phyloP scores from a whole-genome alignment of 2,113 vertebrate species.

The Empidonax traillii region DNA sequence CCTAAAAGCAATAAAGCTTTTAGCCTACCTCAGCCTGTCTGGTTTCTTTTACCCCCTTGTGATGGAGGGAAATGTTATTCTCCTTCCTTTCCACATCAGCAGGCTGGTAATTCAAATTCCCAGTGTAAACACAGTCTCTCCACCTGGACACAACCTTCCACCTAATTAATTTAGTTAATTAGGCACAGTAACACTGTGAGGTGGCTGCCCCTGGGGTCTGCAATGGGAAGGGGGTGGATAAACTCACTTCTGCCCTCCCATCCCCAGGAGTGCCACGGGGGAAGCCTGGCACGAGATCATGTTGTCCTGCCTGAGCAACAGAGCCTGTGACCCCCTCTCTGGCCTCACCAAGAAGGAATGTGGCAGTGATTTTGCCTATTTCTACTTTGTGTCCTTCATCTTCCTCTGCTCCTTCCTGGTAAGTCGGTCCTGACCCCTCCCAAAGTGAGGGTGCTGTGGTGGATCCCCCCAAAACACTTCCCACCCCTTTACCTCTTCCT shows the following conservation, averaged over 20 bases:
- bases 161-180: background rate
- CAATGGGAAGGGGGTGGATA: background rate
- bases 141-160: background rate
- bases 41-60: background rate
- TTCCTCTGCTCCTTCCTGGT: slow-evolving; percentile 98
- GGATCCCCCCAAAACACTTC: background rate
- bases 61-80: background rate
- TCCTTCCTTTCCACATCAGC: background rate
- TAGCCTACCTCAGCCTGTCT: background rate
- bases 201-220: background rate
- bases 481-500: background rate
- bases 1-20: background rate
- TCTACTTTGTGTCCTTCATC: slow-evolving; percentile 98
- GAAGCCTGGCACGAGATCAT: slow-evolving; percentile 98
- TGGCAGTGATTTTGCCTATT: slow-evolving; percentile 95
- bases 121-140: background rate
- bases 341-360: slow-evolving; percentile 83
- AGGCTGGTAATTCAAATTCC: background rate
- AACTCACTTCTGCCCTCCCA: background rate
- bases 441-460: too few species aligned
- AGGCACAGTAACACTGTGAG: accelerated
- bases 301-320: slow-evolving; percentile 88
- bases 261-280: slow-evolving; percentile 89
- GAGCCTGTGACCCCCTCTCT: slow-evolving; percentile 79
- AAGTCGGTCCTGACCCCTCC: slow-evolving; percentile 31